Evolutionary conservation across 1,140 invertebrate genomes (phyloP), one percentile per base, ranked within the genome.

Genomic region (Myzus persicae): DNA sequence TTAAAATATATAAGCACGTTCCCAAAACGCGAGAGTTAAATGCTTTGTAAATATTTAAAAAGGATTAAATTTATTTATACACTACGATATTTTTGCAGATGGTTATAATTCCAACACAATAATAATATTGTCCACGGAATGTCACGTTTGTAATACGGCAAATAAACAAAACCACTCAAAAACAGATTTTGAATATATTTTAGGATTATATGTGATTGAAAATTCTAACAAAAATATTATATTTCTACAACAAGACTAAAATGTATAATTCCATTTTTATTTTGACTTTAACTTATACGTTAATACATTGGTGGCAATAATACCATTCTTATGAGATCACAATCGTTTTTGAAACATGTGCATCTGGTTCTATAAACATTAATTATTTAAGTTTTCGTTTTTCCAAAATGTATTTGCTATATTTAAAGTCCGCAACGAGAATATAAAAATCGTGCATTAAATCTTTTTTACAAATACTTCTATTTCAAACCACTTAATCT

Each of bases 11-110:
- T 76, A 44, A 88, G 46, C 87, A 88, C 87, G 87, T 88, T 88
- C 20, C 44, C 44, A 24, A 48, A 88, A 48, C 87, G 18, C 22
- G 44, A 36, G 44, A 88, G 87, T 51, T 48, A 88, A 48, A 88
- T n/a, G 87, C 87, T 24, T 88, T 88, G 46, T 88, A 88, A 88
- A 88, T 46, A 88, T 88, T 88, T 88, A 36, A 48, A 88, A 88
- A 88, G 87, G 87, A 88, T 88, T 88, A 88, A 9, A 88, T 51
- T 88, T n/a, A 46, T 51, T 18, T 48, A 46, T 31, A 85, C 24
- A 7, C 36, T 48, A 38, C 87, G 11, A 88, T 51, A 51, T 88
- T 44, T 88, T 88, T 88, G 85, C 44, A 18, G 44, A 36, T 87
- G 84, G 26, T 46, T 51, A 51, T 51, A 22, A 22, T 51, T n/a